phyloP scores from a whole-genome alignment of 2,113 vertebrate species.

The Hippocampus zosterae region DNA sequence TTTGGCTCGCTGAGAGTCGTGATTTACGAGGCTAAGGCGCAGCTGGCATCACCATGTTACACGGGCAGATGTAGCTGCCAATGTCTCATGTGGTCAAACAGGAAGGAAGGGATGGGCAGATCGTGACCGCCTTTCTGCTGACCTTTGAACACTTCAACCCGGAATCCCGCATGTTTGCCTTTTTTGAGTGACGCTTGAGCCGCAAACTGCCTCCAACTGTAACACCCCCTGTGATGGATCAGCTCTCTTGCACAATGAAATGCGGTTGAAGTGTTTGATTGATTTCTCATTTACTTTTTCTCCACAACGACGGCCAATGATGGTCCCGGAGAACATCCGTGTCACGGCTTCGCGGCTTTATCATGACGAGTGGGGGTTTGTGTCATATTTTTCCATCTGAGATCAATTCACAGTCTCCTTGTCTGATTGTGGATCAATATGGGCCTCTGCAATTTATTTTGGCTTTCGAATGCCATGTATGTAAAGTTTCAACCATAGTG shows the following conservation, averaged over 20 bases:
- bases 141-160: conserved; percentile 65
- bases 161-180: conserved; percentile 17
- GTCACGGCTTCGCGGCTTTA: conserved; percentile 10
- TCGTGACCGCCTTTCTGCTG: conserved; percentile 43
- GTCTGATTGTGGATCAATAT: conserved; percentile 21
- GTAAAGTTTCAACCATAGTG: neutral
- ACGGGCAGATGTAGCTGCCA: conserved; percentile 32
- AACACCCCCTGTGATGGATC: conserved; percentile 50
- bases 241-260: conserved; percentile 54
- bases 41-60: conserved; percentile 51
- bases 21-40: conserved; percentile 28
- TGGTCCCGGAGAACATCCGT: neutral
- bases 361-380: conserved; percentile 23
- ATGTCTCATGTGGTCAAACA: conserved; percentile 43
- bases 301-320: conserved; percentile 31
- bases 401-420: conserved; percentile 20
- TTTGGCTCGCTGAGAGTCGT: conserved; percentile 21
- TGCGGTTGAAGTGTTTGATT: conserved; percentile 57
- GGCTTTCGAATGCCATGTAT: neutral
- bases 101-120: conserved; percentile 25
- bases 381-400: conserved; percentile 29
- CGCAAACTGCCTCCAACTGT: conserved; percentile 32
- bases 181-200: conserved; percentile 24
- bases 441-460: conserved; percentile 7
- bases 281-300: conserved; percentile 52